Conservation (phyloP, 2,113 vertebrate genomes). For the Chloroceryle aenea region DNA sequence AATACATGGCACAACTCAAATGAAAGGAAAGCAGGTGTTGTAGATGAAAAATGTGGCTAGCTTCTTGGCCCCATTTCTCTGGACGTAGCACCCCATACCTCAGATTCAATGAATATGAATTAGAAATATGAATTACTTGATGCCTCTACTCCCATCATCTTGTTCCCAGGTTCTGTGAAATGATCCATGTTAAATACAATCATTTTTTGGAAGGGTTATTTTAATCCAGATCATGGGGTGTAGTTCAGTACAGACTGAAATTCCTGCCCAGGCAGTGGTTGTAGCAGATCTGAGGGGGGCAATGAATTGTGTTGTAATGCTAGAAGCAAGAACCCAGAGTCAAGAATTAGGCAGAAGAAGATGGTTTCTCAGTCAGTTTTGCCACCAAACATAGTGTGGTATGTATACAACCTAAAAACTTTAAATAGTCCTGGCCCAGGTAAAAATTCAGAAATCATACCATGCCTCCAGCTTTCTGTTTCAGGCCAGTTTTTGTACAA, state of each 20-base stretch:
- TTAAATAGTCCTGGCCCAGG: background rate
- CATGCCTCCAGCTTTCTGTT: background rate
- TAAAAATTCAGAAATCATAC: background rate
- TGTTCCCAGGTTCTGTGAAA: background rate
- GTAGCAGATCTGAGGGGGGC: background rate
- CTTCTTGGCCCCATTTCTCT: background rate
- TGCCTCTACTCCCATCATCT: background rate
- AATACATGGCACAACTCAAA: background rate
- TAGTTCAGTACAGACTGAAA: background rate
- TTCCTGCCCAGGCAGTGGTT: background rate
- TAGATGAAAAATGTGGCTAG: background rate
- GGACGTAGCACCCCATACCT: background rate
- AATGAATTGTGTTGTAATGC: background rate
- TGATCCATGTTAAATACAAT: background rate
- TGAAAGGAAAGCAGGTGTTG: background rate
- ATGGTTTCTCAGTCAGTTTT: background rate
- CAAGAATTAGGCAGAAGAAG: background rate
- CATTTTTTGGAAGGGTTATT: conserved; percentile 31
- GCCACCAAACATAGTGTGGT: background rate
- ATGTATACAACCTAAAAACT: background rate
- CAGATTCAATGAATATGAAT: background rate
- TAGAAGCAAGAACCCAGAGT: background rate
- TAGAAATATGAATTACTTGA: background rate
- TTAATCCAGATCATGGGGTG: background rate
- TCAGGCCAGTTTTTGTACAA: background rate